Evolutionary conservation across 2,113 vertebrate species (phyloP).

Genomic region (Puma concolor): DNA sequence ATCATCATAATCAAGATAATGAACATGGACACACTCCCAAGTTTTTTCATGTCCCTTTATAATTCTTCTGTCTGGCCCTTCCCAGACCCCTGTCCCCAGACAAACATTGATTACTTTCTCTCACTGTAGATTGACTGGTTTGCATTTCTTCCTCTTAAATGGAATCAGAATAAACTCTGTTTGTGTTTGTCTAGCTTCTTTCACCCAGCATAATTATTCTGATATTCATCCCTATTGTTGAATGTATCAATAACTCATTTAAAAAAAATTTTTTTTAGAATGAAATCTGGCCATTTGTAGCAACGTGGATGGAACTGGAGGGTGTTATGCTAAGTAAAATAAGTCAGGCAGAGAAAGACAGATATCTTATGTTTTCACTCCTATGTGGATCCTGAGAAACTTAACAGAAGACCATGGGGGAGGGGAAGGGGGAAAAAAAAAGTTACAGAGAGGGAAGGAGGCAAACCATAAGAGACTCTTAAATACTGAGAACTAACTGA

Average conservation of each 20-base stretch:
- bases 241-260: neutral
- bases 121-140: neutral
- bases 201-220: slow-evolving; percentile 42
- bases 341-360: no score
- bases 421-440: no score
- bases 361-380: no score
- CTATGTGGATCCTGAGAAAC: no score
- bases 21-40: neutral
- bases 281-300: no score
- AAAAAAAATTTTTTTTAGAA: neutral
- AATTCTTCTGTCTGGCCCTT: neutral
- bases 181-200: neutral
- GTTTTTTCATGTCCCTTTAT: neutral
- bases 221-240: slow-evolving; percentile 6
- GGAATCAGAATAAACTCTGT: neutral
- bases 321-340: no score
- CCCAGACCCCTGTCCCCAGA: neutral
- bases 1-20: slow-evolving; percentile 44
- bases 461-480: no score
- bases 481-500: no score
- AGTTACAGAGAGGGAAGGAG: no score
- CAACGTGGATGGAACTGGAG: no score
- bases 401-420: no score
- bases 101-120: slow-evolving; percentile 29
- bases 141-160: slow-evolving; percentile 31